These are phyloP conservation scores for Bostrychus sinensis DNA, from an alignment of 2,113 vertebrate genomes.

Conservation along the genomic window DNA sequence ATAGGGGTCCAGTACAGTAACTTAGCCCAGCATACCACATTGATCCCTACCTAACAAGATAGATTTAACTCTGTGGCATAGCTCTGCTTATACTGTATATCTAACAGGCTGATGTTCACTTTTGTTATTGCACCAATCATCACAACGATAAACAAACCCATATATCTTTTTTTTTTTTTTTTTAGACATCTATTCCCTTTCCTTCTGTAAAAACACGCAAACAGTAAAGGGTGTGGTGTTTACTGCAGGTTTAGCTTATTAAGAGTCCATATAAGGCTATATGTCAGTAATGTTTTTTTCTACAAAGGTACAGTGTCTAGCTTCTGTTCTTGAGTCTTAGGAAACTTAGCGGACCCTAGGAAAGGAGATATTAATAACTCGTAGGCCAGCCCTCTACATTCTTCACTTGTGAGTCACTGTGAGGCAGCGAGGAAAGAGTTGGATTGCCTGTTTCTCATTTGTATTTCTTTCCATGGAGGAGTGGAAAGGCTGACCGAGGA, in stretches of 20 bases:
- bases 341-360: constrained; percentile 76
- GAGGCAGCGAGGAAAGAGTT: constrained; percentile 60
- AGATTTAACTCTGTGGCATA: not conserved
- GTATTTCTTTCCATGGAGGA: constrained; percentile 79
- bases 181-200: not conserved
- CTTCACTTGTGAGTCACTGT: constrained; percentile 78
- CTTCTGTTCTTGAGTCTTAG: constrained; percentile 52
- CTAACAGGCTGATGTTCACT: not conserved
- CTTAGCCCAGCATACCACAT: not conserved
- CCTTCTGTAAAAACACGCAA: not conserved
- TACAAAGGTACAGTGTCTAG: constrained; percentile 70
- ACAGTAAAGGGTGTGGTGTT: constrained; percentile 33
- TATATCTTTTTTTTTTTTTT: too few relatives aligned
- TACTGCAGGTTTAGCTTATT: constrained; percentile 19
- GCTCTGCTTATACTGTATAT: not conserved
- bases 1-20: constrained; percentile 22
- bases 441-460: constrained; percentile 76
- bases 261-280: constrained; percentile 67
- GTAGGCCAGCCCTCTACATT: constrained; percentile 76
- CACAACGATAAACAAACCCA: not conserved
- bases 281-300: constrained; percentile 50
- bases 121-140: not conserved
- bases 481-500: constrained; percentile 47
- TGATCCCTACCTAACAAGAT: too few relatives aligned
- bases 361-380: constrained; percentile 84